Evolutionary conservation across 1,140 invertebrate species (phyloP).

Genomic region (Antheraea pernyi): DNA sequence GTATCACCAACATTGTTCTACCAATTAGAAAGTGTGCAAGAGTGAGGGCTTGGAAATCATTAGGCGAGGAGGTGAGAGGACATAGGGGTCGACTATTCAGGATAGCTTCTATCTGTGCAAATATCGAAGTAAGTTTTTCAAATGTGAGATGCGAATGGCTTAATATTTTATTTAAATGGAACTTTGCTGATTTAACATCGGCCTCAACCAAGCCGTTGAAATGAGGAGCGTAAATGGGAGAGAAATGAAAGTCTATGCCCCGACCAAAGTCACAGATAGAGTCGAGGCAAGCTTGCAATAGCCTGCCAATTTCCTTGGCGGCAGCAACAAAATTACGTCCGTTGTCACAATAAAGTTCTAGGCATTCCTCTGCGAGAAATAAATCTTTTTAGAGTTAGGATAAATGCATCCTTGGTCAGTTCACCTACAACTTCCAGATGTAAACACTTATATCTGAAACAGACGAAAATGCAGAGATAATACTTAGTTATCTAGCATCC

Average conservation of each 20-base stretch:
- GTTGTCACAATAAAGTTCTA: constrained; percentile 19
- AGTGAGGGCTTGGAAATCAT: constrained; percentile 35
- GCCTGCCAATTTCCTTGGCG: constrained; percentile 3
- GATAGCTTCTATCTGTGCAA: constrained; percentile 48
- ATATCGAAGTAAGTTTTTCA: constrained; percentile 46
- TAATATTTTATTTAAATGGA: constrained; percentile 35
- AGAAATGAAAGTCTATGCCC: constrained; percentile 37
- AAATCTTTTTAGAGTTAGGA: constrained; percentile 17
- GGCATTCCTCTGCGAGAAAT: constrained; percentile 21
- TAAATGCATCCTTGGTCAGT: constrained; percentile 17
- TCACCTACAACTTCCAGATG: constrained; percentile 14
- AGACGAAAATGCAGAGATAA: constrained; percentile 11
- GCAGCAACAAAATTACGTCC: constrained; percentile 19
- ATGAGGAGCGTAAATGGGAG: constrained; percentile 40
- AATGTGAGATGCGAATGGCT: constrained; percentile 37
- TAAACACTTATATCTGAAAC: constrained; percentile 11
- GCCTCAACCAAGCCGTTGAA: constrained; percentile 48
- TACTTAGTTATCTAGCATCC: constrained; percentile 8
- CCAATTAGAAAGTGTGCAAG: constrained; percentile 50
- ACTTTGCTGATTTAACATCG: constrained; percentile 37
- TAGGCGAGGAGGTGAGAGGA: constrained; percentile 44
- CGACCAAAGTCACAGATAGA: constrained; percentile 23
- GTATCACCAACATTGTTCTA: constrained; percentile 25
- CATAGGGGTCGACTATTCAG: constrained; percentile 67
- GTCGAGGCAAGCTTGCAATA: background rate